Conservation (phyloP, 2,888 invertebrate species). For the Ceratothoa steindachneri region DNA sequence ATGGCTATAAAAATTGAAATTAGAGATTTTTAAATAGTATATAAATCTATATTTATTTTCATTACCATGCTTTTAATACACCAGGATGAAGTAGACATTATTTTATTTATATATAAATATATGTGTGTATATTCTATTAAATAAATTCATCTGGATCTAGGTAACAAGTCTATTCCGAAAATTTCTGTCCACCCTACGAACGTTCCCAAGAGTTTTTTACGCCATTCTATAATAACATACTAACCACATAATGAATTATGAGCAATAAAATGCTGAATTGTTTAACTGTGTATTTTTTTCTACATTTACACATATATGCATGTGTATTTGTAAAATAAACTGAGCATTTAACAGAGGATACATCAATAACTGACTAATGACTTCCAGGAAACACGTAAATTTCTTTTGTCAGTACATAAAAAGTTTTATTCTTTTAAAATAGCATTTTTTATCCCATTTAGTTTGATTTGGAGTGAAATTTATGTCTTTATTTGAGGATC, state of each 20-base stretch:
- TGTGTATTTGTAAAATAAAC: not conserved
- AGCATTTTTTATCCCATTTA: too few species aligned
- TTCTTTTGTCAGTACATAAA: not conserved
- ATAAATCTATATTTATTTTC: not conserved
- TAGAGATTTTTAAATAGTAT: not conserved
- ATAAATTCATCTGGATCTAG: too few species aligned
- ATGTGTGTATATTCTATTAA: slow-evolving; percentile 15
- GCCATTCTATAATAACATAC: too few species aligned
- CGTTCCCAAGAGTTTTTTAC: too few species aligned
- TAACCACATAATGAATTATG: not conserved
- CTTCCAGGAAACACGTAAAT: not conserved
- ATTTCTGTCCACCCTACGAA: too few species aligned
- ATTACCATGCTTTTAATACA: not conserved
- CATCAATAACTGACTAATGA: not conserved
- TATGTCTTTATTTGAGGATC: too few species aligned
- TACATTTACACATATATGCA: not conserved
- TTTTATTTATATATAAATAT: slow-evolving; percentile 15
- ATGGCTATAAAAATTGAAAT: not conserved
- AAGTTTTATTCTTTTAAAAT: not conserved
- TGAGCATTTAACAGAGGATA: not conserved
- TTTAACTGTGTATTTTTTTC: not conserved
- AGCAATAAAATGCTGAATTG: not conserved
- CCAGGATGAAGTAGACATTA: not conserved
- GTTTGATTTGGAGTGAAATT: too few species aligned
- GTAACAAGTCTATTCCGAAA: too few species aligned